Conservation (phyloP, 2,113 vertebrate genomes). For the Trinectes maculatus region DNA sequence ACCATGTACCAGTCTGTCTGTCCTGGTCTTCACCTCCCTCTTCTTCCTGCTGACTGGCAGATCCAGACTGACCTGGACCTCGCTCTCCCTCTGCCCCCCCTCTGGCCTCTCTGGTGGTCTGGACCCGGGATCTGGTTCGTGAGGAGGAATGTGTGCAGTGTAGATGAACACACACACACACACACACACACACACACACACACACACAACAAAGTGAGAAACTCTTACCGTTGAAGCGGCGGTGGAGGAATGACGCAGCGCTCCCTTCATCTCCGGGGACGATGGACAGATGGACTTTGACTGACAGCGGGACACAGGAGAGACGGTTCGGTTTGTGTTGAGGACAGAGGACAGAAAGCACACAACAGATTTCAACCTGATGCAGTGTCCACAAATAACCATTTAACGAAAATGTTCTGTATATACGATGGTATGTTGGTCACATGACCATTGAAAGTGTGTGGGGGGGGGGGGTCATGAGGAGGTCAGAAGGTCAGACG, state of each 20-base stretch:
- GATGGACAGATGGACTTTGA: constrained; percentile 66
- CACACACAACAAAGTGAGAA: neutral
- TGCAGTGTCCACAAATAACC: too few relatives aligned
- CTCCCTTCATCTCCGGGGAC: constrained; percentile 51
- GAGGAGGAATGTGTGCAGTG: constrained; percentile 56
- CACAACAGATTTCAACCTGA: too few relatives aligned
- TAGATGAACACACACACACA: constrained; percentile 48
- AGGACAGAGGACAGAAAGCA: too few relatives aligned
- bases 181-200: constrained; percentile 23
- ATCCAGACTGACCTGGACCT: neutral
- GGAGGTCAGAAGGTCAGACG: too few relatives aligned
- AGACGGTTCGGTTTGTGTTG: too few relatives aligned
- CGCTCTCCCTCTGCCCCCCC: constrained; percentile 51
- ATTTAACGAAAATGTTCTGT: too few relatives aligned
- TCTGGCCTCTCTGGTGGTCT: constrained; percentile 66
- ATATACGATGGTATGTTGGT: too few relatives aligned
- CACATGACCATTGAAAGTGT: too few relatives aligned
- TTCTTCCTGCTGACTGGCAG: constrained; percentile 40
- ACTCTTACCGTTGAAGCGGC: constrained; percentile 1
- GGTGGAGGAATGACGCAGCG: constrained; percentile 35
- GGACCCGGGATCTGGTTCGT: constrained; percentile 58
- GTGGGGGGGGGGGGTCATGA: too few relatives aligned
- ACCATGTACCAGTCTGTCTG: constrained; percentile 30
- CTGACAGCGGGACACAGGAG: too few relatives aligned
- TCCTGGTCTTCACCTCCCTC: constrained; percentile 55